These are phyloP conservation scores for Bombycilla garrulus DNA, from an alignment of 2,113 vertebrate species.

Conservation along the genomic window DNA sequence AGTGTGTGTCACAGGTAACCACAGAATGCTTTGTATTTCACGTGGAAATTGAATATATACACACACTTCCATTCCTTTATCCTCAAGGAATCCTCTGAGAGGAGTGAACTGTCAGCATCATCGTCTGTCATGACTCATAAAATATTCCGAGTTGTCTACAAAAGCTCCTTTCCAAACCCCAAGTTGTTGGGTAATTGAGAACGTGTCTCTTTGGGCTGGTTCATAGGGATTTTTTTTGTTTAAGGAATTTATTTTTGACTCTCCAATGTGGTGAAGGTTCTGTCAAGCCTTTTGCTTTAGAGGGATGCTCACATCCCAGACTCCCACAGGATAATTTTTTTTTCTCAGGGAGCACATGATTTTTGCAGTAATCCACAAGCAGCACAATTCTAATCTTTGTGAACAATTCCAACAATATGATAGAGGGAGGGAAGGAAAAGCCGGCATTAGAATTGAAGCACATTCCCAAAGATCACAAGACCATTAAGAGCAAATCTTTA, in stretches of 20 bases:
- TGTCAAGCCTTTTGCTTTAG: neutral
- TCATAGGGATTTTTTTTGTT: neutral
- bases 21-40: accelerated
- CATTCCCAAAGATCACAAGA: slow-evolving; percentile 15
- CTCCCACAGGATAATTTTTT: neutral
- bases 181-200: neutral
- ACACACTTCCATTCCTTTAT: neutral
- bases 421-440: neutral
- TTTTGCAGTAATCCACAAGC: neutral
- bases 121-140: neutral
- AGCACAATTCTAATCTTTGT: neutral
- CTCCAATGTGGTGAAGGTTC: neutral
- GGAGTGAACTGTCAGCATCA: neutral
- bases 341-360: neutral
- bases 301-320: neutral
- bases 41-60: neutral
- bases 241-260: neutral
- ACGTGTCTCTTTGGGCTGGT: neutral
- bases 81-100: neutral
- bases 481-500: neutral
- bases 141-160: neutral
- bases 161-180: neutral
- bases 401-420: neutral
- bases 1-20: neutral
- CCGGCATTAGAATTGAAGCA: neutral